These are phyloP conservation scores for Manis javanica DNA, from an alignment of 2,797 vertebrate species.

Conservation along the genomic window DNA sequence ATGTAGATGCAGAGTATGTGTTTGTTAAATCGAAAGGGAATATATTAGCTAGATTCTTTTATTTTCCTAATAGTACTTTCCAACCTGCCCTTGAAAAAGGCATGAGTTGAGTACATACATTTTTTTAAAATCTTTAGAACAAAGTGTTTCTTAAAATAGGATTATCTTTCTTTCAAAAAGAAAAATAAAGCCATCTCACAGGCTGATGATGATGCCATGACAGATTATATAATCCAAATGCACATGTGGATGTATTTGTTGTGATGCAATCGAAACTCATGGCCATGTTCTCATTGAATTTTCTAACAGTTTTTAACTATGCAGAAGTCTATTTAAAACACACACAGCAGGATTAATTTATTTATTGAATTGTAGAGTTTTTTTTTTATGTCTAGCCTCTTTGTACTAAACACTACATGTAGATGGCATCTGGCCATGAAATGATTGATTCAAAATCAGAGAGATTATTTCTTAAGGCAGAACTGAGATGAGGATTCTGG, in stretches of 20 bases:
- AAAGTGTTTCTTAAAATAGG: conserved; percentile 17
- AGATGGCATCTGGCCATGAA: neutral
- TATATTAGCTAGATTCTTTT: neutral
- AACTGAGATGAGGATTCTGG: neutral
- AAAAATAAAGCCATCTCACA: neutral
- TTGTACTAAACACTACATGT: neutral
- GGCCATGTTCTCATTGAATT: neutral
- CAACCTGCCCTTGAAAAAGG: neutral
- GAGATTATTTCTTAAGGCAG: neutral
- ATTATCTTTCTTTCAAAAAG: neutral
- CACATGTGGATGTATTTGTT: neutral
- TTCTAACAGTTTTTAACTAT: neutral
- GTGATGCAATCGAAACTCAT: neutral
- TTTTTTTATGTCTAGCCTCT: neutral
- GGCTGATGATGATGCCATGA: neutral
- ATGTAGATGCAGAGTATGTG: neutral
- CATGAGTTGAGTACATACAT: neutral
- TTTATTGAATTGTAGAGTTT: neutral
- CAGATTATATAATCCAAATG: neutral
- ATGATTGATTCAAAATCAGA: neutral
- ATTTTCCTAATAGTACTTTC: neutral
- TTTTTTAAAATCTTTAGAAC: neutral
- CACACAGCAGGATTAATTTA: neutral
- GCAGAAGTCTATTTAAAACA: neutral
- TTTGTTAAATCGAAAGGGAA: neutral